These are phyloP conservation scores for Hirundichthys speculiger DNA, from an alignment of 2,113 vertebrate species.

Conservation along the genomic window DNA sequence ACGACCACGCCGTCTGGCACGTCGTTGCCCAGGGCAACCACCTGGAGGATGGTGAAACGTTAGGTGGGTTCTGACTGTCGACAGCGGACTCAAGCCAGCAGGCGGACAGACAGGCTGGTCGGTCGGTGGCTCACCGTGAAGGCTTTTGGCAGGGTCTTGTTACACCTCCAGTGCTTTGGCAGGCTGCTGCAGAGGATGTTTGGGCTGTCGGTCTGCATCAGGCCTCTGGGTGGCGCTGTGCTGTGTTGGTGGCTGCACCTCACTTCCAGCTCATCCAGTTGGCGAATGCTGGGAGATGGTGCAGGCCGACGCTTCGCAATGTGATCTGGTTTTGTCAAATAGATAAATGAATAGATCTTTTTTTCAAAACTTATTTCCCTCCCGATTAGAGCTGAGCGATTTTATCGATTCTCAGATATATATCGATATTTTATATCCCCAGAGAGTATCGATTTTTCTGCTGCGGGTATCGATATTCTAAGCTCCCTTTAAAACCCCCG, in stretches of 20 bases:
- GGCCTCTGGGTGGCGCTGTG: conserved; percentile 87
- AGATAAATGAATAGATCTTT: conserved; percentile 16
- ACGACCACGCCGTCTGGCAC: conserved; percentile 95
- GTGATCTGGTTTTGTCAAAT: conserved; percentile 87
- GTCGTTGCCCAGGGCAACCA: conserved; percentile 92
- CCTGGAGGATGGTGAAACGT: conserved; percentile 67
- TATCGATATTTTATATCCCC: no score
- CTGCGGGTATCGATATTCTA: no score
- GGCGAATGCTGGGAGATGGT: conserved; percentile 83
- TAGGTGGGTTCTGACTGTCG: neutral
- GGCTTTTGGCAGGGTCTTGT: conserved; percentile 92
- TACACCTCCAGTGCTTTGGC: conserved; percentile 95
- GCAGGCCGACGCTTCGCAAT: conserved; percentile 84
- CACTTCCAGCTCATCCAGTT: conserved; percentile 70
- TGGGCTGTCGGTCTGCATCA: conserved; percentile 93
- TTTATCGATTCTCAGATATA: no score
- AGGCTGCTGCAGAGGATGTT: conserved; percentile 95
- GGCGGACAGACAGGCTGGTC: neutral
- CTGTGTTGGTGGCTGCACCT: conserved; percentile 81
- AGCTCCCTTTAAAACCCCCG: no score
- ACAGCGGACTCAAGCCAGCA: neutral
- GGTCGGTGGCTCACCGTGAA: conserved; percentile 86
- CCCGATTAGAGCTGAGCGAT: no score
- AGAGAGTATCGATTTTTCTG: no score
- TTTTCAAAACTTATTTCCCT: no score